Evolutionary conservation across 2,888 invertebrate species (phyloP).

Genomic region (Catocala nupta): DNA sequence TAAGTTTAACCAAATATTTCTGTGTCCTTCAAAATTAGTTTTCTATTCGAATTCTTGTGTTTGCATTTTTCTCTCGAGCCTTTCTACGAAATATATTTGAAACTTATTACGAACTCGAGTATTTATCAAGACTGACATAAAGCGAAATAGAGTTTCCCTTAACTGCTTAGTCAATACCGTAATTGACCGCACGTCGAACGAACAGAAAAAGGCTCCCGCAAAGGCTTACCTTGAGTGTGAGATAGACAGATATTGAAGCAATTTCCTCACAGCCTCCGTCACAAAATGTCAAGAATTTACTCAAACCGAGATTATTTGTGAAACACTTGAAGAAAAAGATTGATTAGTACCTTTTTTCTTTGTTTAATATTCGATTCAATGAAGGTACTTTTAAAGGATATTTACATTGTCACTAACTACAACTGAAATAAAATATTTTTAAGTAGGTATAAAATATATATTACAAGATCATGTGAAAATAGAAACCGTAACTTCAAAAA

Average conservation of each 20-base stretch:
- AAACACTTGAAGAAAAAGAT: not conserved
- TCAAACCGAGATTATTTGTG: not conserved
- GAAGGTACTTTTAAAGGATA: too few species aligned
- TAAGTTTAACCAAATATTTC: too few species aligned
- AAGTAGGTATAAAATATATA: too few species aligned
- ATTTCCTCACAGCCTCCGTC: conserved; percentile 31
- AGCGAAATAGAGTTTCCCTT: conserved; percentile 1
- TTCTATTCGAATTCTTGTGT: too few species aligned
- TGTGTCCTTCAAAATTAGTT: too few species aligned
- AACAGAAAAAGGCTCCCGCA: conserved; percentile 33
- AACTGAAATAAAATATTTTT: too few species aligned
- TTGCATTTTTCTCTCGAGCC: too few species aligned
- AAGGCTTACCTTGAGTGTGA: conserved; percentile 15
- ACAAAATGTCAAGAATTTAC: conserved; percentile 2
- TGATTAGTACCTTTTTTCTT: too few species aligned
- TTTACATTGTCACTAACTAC: too few species aligned
- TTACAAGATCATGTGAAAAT: too few species aligned
- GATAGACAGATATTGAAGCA: conserved; percentile 38
- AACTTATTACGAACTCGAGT: not conserved
- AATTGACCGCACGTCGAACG: conserved; percentile 34
- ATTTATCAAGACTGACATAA: not conserved
- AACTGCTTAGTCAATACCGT: conserved; percentile 27
- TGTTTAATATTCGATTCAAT: too few species aligned
- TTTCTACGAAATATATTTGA: not conserved
- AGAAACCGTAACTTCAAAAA: too few species aligned